Conservation (phyloP, 2,888 invertebrate species). For the Hyposoter dolosus region DNA sequence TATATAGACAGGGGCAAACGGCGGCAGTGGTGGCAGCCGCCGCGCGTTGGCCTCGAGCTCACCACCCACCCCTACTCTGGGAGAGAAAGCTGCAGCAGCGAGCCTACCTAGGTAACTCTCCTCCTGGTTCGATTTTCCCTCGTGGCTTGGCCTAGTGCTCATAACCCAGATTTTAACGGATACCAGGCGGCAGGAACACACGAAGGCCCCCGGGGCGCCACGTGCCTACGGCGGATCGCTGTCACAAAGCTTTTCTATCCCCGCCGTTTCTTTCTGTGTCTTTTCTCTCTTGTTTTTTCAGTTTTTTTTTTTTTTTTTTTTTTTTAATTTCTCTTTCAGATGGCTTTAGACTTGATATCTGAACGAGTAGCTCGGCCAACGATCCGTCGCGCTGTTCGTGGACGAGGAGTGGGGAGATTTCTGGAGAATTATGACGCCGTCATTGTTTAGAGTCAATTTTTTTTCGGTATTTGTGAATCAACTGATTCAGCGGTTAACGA, state of each 20-base stretch:
- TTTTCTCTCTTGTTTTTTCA: slow-evolving; percentile 21
- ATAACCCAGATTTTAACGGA: slow-evolving; percentile 81
- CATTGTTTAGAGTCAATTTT: neutral
- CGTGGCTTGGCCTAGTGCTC: slow-evolving; percentile 80
- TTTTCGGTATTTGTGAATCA: neutral
- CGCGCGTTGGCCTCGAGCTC: slow-evolving; percentile 56
- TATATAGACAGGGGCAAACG: slow-evolving; percentile 37
- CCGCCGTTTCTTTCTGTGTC: slow-evolving; percentile 16
- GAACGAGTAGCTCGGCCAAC: slow-evolving; percentile 3
- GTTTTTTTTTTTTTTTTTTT: neutral
- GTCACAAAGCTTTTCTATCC: slow-evolving; percentile 41
- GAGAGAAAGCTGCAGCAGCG: slow-evolving; percentile 28
- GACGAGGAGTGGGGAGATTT: neutral
- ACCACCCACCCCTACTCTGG: slow-evolving; percentile 49
- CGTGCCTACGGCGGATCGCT: slow-evolving; percentile 39
- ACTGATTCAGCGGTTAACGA: no score
- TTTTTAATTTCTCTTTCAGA: neutral
- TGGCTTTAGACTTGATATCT: slow-evolving; percentile 19
- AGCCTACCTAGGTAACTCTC: slow-evolving; percentile 73
- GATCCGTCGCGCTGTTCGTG: neutral
- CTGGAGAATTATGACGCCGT: neutral
- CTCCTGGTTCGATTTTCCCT: slow-evolving; percentile 79
- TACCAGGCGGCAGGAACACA: slow-evolving; percentile 70
- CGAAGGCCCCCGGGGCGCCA: slow-evolving; percentile 46
- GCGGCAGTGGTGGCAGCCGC: slow-evolving; percentile 23